A percentile compares a stretch with the other conserved stretches of the same genome.
Evolutionary conservation across 1,140 invertebrate genomes (phyloP).

Genomic region (Lordiphosa stackelbergi): DNA sequence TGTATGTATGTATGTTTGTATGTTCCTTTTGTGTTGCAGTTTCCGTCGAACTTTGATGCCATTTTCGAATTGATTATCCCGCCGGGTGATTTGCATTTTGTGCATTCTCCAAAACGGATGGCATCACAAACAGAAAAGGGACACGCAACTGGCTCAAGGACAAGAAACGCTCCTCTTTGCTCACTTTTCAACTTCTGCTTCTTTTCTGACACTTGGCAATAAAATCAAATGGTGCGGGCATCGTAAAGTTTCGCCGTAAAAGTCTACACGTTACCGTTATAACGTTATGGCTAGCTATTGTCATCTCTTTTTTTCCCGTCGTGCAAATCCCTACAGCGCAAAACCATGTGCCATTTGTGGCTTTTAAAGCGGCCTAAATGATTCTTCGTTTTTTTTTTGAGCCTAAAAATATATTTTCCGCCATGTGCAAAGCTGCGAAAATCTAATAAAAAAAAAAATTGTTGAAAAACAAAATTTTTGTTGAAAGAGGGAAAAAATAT

Average conservation of each 20-base stretch:
- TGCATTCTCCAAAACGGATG: slow-evolving; percentile 57
- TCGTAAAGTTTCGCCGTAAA: slow-evolving; percentile 69
- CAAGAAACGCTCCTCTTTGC: slow-evolving; percentile 24
- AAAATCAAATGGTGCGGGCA: slow-evolving; percentile 74
- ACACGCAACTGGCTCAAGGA: slow-evolving; percentile 63
- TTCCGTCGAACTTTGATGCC: slow-evolving; percentile 66
- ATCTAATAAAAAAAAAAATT: slow-evolving; percentile 34
- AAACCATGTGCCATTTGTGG: slow-evolving; percentile 55
- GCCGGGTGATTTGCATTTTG: slow-evolving; percentile 70
- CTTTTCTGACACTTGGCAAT: slow-evolving; percentile 57
- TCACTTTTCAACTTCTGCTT: slow-evolving; percentile 2
- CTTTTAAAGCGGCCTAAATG: slow-evolving; percentile 72
- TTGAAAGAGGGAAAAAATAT: slow-evolving; percentile 59
- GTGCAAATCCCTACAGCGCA: background rate
- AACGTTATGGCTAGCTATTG: slow-evolving; percentile 46
- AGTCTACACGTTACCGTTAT: slow-evolving; percentile 59
- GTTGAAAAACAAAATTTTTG: slow-evolving; percentile 21
- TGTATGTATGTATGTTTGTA: slow-evolving; percentile 20
- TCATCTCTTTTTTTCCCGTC: slow-evolving; percentile 47
- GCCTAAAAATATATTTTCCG: slow-evolving; percentile 53
- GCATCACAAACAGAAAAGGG: slow-evolving; percentile 51
- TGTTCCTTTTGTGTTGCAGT: slow-evolving; percentile 43
- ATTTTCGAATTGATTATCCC: slow-evolving; percentile 70
- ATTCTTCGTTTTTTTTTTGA: slow-evolving; percentile 21
- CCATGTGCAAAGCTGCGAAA: slow-evolving; percentile 50